Percentiles rank a stretch among this genome's conserved stretches.
phyloP scores from a whole-genome alignment of 1,140 invertebrate species.

The Phenacoccus solenopsis region DNA sequence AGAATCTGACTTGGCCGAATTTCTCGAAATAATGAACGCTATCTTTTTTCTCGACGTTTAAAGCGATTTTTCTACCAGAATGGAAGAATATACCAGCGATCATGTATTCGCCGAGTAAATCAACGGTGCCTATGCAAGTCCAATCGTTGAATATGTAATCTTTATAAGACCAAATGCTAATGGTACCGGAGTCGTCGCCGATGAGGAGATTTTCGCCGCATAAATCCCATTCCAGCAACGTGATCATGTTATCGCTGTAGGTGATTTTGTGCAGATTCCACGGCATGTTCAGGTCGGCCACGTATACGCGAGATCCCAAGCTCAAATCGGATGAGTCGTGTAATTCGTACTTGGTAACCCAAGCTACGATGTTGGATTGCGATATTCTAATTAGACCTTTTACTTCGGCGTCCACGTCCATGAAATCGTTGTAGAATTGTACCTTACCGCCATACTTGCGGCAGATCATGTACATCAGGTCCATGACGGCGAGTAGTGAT shows the following conservation, averaged over 20 bases:
- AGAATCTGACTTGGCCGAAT: conserved; percentile 59
- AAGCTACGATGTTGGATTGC: conserved; percentile 64
- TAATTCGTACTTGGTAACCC: conserved; percentile 56
- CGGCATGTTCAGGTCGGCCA: conserved; percentile 72
- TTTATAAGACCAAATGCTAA: conserved; percentile 62
- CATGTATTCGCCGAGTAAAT: conserved; percentile 62
- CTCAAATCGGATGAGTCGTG: conserved; percentile 49
- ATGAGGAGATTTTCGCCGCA: conserved; percentile 64
- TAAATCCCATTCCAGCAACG: conserved; percentile 71
- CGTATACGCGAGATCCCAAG: conserved; percentile 67
- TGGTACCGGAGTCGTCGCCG: conserved; percentile 56
- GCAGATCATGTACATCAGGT: conserved; percentile 20
- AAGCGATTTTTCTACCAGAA: conserved; percentile 57
- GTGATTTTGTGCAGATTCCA: conserved; percentile 60
- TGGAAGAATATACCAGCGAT: conserved; percentile 69
- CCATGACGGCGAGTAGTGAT: conserved; percentile 4
- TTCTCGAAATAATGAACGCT: conserved; percentile 68
- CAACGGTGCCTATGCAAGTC: conserved; percentile 28
- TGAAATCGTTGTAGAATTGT: conserved; percentile 22
- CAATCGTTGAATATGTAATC: conserved; percentile 75
- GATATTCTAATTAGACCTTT: conserved; percentile 44
- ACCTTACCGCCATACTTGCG: conserved; percentile 21
- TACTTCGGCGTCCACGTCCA: conserved; percentile 35
- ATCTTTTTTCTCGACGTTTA: conserved; percentile 67
- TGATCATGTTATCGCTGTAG: conserved; percentile 45